Evolutionary conservation across 37 sponge, comb jelly and placozoan genomes (phyloP).

Genomic region (Petrosia ficiformis): DNA sequence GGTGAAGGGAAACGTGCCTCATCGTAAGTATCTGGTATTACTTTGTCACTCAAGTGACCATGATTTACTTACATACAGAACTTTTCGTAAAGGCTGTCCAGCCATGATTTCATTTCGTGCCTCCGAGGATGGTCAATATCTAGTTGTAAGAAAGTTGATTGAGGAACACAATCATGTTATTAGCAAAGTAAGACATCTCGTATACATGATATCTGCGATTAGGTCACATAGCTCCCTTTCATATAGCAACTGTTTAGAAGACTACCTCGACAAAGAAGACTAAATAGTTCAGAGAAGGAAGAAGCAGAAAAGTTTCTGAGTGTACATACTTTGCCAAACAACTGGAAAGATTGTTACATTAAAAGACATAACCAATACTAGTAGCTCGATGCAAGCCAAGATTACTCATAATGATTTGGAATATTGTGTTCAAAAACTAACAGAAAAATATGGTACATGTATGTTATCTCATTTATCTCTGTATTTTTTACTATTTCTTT

Average conservation of each 20-base stretch:
- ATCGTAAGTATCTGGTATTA: not conserved
- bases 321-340: not conserved
- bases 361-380: constrained; percentile 25
- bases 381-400: not conserved
- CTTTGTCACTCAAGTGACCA: not conserved
- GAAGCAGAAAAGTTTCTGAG: constrained; percentile 17
- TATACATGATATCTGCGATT: not conserved
- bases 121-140: constrained; percentile 6
- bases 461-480: not conserved
- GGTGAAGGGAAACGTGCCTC: not conserved
- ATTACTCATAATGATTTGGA: constrained; percentile 23
- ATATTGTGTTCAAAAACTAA: not conserved
- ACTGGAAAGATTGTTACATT: constrained; percentile 25
- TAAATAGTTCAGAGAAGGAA: not conserved
- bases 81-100: constrained; percentile 16
- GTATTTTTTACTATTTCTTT: too few species aligned
- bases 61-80: not conserved
- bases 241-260: constrained; percentile 19
- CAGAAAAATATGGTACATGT: constrained; percentile 23
- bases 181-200: constrained; percentile 10
- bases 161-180: constrained; percentile 24
- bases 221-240: not conserved
- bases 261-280: constrained; percentile 30
- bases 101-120: constrained; percentile 1
- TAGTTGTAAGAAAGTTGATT: constrained; percentile 6